A percentile compares a stretch with the other conserved stretches of the same genome.
These are phyloP conservation scores for Cheirogaleus major DNA, from an alignment of 2,797 vertebrate species.

Conservation along the genomic window DNA sequence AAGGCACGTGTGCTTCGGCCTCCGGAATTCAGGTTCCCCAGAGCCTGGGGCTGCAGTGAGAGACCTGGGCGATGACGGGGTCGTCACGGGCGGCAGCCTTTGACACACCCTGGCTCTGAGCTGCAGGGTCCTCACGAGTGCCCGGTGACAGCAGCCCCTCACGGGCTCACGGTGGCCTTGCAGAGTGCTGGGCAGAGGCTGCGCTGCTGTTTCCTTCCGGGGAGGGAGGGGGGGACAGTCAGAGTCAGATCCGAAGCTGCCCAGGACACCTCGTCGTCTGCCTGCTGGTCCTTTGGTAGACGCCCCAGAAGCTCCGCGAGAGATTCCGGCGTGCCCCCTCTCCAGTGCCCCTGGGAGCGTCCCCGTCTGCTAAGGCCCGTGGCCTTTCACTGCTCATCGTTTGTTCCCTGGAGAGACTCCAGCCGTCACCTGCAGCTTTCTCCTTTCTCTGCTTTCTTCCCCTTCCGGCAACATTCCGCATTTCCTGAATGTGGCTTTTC, in stretches of 20 bases:
- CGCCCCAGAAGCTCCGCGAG: not conserved
- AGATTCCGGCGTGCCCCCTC: not conserved
- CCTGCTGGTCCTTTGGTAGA: rapidly evolving
- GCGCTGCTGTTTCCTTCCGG: not conserved
- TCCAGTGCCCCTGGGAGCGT: not conserved
- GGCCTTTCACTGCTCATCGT: not conserved
- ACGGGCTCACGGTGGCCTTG: not conserved
- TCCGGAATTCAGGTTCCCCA: not conserved
- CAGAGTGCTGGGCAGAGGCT: rapidly evolving
- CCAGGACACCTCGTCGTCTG: rapidly evolving
- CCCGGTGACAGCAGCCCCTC: not conserved
- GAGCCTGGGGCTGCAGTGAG: not conserved
- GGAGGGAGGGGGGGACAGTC: rapidly evolving
- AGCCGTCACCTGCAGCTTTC: rapidly evolving
- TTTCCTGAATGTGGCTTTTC: not conserved
- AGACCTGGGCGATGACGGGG: not conserved
- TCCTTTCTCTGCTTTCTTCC: not conserved
- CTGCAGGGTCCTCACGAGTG: not conserved
- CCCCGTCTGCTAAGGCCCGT: rapidly evolving
- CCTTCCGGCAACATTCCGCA: too few relatives aligned
- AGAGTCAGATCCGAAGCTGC: rapidly evolving
- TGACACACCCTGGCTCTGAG: not conserved
- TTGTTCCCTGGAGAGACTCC: not conserved
- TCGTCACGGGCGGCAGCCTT: not conserved
- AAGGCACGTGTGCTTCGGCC: not conserved